These are phyloP conservation scores for Nemurella pictetii DNA, from an alignment of 2,888 invertebrate genomes.

Conservation along the genomic window DNA sequence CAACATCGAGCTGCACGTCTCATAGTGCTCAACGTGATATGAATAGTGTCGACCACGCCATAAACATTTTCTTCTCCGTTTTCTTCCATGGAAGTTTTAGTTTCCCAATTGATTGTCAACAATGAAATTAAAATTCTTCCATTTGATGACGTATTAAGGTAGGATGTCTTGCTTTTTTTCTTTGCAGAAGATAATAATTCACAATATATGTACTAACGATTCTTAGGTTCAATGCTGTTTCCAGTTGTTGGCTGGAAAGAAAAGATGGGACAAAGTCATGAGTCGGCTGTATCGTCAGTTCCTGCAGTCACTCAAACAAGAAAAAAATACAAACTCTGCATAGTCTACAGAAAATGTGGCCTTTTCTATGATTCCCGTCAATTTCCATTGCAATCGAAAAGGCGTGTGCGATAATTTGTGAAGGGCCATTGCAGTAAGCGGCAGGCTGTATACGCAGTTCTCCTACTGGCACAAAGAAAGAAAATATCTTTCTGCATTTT, in stretches of 20 bases:
- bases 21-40: neutral
- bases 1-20: neutral
- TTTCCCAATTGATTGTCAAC: neutral
- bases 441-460: neutral
- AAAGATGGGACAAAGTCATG: no score
- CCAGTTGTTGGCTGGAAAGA: constrained; percentile 79
- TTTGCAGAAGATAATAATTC: neutral
- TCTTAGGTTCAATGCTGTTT: constrained; percentile 67
- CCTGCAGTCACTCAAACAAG: neutral
- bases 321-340: neutral
- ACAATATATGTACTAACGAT: neutral
- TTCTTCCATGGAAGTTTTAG: neutral
- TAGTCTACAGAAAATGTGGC: neutral
- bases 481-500: neutral
- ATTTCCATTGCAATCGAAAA: no score
- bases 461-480: neutral
- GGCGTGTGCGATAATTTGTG: no score
- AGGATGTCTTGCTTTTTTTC: neutral
- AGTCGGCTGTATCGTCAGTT: constrained; percentile 22
- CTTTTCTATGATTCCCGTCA: no score
- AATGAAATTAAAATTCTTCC: neutral
- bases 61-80: neutral
- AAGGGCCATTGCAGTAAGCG: no score
- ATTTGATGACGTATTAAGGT: neutral
- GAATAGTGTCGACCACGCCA: neutral